Evolutionary conservation across 1,140 invertebrate species (phyloP), one percentile per base, ranked within the genome.

Genomic region (Lithobius niger): DNA sequence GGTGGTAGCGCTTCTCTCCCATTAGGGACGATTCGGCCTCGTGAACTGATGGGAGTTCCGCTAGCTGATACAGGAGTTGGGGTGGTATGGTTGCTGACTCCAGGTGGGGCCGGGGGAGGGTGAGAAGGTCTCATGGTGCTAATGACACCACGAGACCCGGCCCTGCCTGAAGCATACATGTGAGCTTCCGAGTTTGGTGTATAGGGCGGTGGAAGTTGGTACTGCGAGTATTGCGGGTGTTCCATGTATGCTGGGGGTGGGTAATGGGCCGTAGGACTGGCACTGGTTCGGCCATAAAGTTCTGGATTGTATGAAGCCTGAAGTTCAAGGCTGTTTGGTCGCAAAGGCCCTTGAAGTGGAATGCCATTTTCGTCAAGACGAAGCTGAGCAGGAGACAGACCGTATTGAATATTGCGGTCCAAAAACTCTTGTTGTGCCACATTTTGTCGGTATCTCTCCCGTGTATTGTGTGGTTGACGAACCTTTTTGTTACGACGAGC

Each of bases 31-130:
- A 24, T 6, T 21, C 28, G 3, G 24, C 45, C 18, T n/a, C 44
- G 27, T 10, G 42, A 22, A 24, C 42, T 27, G 3, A 43, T 3
- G 2, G 45, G 54, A 3, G 43, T 48, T 4, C 43, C 27, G 13
- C 21, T 47, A 18, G 24, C 24, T 27, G 58, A 22, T 15, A 51
- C 54, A 40, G 27, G 19, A n/a, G 54, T 60, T 36, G 40, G 52
- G 45, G 50, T 59, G 2, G 57, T 55, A 43, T 58, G 64, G 57
- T 57, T 59, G 43, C 60, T 62, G 56, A 56, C 61, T 40, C 64
- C 60, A 45, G 87, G 88, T 15, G 88, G 88, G 54, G 87, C 86
- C 51, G 88, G 88, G 52, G 87, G 88, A 53, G 88, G 87, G 65
- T 86, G 82, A 51, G 83, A 80, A n/a, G 88, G 88, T 56, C 86